Evolutionary conservation across 2,888 invertebrate genomes (phyloP), one percentile per base, ranked within the genome.

Genomic region (Phalera bucephala): DNA sequence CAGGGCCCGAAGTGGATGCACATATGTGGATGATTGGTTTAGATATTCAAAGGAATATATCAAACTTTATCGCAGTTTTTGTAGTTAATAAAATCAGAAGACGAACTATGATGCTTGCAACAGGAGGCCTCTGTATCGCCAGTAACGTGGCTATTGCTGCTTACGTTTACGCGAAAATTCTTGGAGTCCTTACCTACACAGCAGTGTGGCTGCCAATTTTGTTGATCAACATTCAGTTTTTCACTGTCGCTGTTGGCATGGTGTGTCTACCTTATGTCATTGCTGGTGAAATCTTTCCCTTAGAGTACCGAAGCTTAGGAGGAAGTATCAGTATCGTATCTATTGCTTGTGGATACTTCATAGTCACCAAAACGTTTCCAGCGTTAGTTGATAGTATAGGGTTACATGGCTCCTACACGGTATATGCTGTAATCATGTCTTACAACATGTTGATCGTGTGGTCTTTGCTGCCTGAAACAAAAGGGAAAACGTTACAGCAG

Each of bases 241-340:
- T 86, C 1, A 85, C 90, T 8, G 79, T 91, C 1, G 83, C 88
- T 2, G 69, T 91, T 1, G 93, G 93, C 0, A 75, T 91, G 51
- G 77, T 91, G 2, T 92, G 93, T 0, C 59, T 94, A 23, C 93
- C 94, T 0, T 93, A 92, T 80, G 91, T 93, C 2, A 91, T 94
- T 75, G 91, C 92, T 29, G 93, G 93, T 0, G 94, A 94, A 64
- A 80, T 94, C 0, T 93, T 93, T 49, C 89, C 93, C 0, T 74
- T 91, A 19, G 80, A 85, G 20, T 88, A 89, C 15, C 81, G 93
- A 21, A 92, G 92, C 15, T 62, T 91, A 0, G 93, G 93, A 0
- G 90, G 92, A 0, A 92, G 92, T 0, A 71, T 93, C 0, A 90
- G 91, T 2, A 78, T 92, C 1, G 81, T 90, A 21, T 81, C 91